Conservation (phyloP, 2,113 vertebrate genomes). For the Nesoenas mayeri region DNA sequence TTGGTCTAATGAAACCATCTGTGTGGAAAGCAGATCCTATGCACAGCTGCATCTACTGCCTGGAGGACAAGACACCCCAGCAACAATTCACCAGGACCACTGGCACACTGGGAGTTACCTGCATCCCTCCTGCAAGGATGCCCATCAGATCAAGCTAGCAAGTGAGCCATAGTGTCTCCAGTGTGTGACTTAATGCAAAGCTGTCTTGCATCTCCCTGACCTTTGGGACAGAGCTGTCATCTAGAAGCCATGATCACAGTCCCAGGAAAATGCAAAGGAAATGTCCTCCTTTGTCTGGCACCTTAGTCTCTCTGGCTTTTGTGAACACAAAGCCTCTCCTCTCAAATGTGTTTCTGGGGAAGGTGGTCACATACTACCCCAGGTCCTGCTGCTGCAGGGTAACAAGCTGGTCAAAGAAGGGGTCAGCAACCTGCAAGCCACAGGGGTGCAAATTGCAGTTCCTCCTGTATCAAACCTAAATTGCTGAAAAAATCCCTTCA, state of each 20-base stretch:
- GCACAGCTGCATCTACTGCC: neutral
- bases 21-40: neutral
- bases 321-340: neutral
- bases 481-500: neutral
- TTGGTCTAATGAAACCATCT: neutral
- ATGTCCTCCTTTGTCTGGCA: neutral
- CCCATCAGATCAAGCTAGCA: fast-evolving
- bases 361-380: neutral
- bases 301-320: neutral
- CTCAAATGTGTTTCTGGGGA: neutral
- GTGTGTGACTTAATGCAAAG: neutral
- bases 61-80: neutral
- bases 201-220: neutral
- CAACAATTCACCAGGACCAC: neutral
- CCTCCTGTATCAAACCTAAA: neutral
- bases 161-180: neutral
- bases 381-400: neutral
- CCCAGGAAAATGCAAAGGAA: neutral
- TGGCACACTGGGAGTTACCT: neutral
- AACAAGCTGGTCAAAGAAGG: neutral
- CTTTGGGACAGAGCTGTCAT: neutral
- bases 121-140: neutral
- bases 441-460: neutral
- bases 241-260: neutral
- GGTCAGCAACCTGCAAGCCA: neutral